These are phyloP conservation scores for Stenopsyche tienmushanensis DNA, from an alignment of 1,140 invertebrate genomes.

Conservation along the genomic window DNA sequence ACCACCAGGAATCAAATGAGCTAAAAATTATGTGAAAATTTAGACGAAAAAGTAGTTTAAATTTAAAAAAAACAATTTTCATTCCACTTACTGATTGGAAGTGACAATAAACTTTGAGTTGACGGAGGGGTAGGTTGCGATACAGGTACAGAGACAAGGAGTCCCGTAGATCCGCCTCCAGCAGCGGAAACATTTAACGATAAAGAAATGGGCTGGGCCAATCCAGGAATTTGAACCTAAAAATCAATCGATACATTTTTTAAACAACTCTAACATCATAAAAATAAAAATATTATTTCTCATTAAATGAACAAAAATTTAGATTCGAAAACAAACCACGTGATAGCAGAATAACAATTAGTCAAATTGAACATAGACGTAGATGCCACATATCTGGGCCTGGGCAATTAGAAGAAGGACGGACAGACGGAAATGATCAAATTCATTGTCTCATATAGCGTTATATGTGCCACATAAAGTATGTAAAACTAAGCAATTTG, in stretches of 20 bases:
- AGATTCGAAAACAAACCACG: no score
- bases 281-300: conserved; percentile 6
- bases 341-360: neutral
- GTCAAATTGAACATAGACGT: no score
- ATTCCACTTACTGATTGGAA: conserved; percentile 63
- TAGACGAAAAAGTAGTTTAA: neutral
- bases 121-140: conserved; percentile 32
- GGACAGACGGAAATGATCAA: no score
- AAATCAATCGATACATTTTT: conserved; percentile 18
- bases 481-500: no score
- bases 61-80: neutral
- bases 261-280: neutral
- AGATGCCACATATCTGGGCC: no score
- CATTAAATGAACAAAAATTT: neutral
- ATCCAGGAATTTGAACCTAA: conserved; percentile 75
- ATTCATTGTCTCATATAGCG: no score
- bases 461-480: no score
- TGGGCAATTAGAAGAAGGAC: no score
- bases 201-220: conserved; percentile 75
- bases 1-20: conserved; percentile 51
- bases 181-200: conserved; percentile 66
- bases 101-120: conserved; percentile 51
- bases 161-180: conserved; percentile 51
- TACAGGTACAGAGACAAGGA: conserved; percentile 51
- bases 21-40: conserved; percentile 37